Percentiles rank a stretch among this genome's conserved stretches.
Conservation (phyloP, 2,888 invertebrate genomes). For the Zygaena filipendulae region DNA sequence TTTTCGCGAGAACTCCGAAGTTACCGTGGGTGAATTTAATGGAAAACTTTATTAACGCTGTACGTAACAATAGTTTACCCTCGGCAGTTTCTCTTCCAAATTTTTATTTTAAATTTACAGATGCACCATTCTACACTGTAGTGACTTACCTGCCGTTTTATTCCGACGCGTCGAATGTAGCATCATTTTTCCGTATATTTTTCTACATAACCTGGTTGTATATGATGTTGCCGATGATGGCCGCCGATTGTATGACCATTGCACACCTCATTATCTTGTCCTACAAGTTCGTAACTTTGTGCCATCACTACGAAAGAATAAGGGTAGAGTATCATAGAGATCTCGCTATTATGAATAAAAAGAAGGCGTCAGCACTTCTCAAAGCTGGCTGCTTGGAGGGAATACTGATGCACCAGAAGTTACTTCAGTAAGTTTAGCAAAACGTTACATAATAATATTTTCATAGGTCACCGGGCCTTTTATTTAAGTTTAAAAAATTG, state of each 20-base stretch:
- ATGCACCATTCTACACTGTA: slow-evolving; percentile 49
- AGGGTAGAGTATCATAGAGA: slow-evolving; percentile 31
- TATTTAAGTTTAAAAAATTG: no score
- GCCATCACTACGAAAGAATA: slow-evolving; percentile 36
- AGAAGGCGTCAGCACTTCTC: slow-evolving; percentile 28
- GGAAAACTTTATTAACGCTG: no score
- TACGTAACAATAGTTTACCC: no score
- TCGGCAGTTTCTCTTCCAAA: no score
- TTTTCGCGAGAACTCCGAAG: no score
- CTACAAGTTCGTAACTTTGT: slow-evolving; percentile 44
- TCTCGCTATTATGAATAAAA: slow-evolving; percentile 22
- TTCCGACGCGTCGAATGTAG: slow-evolving; percentile 31
- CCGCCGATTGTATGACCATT: slow-evolving; percentile 51
- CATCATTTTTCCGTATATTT: slow-evolving; percentile 36
- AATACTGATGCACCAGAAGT: slow-evolving; percentile 45
- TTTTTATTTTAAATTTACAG: no score
- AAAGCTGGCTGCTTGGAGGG: slow-evolving; percentile 38
- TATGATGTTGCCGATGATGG: slow-evolving; percentile 59
- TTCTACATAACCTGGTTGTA: slow-evolving; percentile 51
- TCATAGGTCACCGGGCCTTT: no score
- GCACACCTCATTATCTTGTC: slow-evolving; percentile 41
- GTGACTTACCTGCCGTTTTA: slow-evolving; percentile 49
- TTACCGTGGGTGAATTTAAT: no score
- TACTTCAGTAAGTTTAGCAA: slow-evolving; percentile 37
- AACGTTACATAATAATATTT: slow-evolving; percentile 2